phyloP scores from a whole-genome alignment of 2,888 invertebrate genomes.

The Nipponacmea schrenckii region DNA sequence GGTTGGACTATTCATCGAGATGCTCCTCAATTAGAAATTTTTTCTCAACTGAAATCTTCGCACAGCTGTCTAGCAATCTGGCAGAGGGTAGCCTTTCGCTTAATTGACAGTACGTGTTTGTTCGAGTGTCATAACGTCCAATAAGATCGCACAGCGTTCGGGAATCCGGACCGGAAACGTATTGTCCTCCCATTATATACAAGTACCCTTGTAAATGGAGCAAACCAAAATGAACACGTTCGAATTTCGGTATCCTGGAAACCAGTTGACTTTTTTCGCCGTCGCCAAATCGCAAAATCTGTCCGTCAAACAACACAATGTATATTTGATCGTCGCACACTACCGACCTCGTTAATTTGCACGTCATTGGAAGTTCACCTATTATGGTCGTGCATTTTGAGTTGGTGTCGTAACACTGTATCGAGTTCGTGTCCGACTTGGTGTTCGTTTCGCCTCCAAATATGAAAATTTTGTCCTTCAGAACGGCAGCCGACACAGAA shows the following conservation, averaged over 20 bases:
- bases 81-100: slow-evolving; percentile 52
- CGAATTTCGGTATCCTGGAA: slow-evolving; percentile 52
- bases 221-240: slow-evolving; percentile 55
- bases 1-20: neutral
- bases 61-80: slow-evolving; percentile 55
- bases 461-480: slow-evolving; percentile 49
- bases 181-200: slow-evolving; percentile 45
- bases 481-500: slow-evolving; percentile 53
- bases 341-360: slow-evolving; percentile 53
- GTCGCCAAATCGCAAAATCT: slow-evolving; percentile 47
- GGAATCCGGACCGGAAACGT: slow-evolving; percentile 47
- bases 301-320: slow-evolving; percentile 55
- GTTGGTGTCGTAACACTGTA: slow-evolving; percentile 55
- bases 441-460: slow-evolving; percentile 59
- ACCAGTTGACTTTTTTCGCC: slow-evolving; percentile 39
- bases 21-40: slow-evolving; percentile 38
- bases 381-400: slow-evolving; percentile 45
- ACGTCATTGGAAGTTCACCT: slow-evolving; percentile 47
- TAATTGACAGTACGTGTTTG: slow-evolving; percentile 44
- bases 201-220: slow-evolving; percentile 53
- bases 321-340: slow-evolving; percentile 49
- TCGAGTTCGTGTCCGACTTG: slow-evolving; percentile 48
- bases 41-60: slow-evolving; percentile 51
- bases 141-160: slow-evolving; percentile 51
- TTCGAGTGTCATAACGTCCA: slow-evolving; percentile 48